phyloP scores from a whole-genome alignment of 2,888 invertebrate species.

The Gerris lacustris region DNA sequence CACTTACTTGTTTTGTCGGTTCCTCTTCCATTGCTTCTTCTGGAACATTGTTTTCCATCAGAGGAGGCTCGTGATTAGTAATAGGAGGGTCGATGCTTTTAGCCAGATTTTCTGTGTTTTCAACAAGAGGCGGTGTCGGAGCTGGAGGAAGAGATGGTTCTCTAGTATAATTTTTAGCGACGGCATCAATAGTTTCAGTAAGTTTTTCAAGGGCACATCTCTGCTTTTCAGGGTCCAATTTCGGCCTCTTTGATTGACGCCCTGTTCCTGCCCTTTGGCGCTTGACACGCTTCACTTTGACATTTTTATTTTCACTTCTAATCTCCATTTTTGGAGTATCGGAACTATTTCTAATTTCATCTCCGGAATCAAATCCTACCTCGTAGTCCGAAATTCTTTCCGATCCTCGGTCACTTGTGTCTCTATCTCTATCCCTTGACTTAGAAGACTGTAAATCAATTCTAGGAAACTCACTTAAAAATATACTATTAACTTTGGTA shows the following conservation, averaged over 20 bases:
- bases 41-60: neutral
- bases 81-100: neutral
- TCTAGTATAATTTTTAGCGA: conserved; percentile 7
- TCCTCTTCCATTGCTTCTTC: conserved; percentile 45
- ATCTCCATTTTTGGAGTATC: neutral
- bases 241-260: neutral
- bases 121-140: neutral
- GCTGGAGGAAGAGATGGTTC: neutral
- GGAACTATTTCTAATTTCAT: neutral
- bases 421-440: too few relatives aligned
- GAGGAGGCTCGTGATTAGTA: neutral
- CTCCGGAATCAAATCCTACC: neutral
- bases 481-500: neutral
- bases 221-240: conserved; percentile 3
- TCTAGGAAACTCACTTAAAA: neutral
- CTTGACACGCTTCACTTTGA: neutral
- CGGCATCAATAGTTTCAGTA: neutral
- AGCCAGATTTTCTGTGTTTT: neutral
- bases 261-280: neutral
- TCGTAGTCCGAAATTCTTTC: too few relatives aligned
- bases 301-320: neutral
- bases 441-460: neutral
- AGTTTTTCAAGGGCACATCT: neutral
- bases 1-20: conserved; percentile 11
- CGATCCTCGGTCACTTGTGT: too few relatives aligned